Base-by-base conservation (phyloP, 2,797 vertebrate genomes). In the Acrossocheilus fasciatus region DNA sequence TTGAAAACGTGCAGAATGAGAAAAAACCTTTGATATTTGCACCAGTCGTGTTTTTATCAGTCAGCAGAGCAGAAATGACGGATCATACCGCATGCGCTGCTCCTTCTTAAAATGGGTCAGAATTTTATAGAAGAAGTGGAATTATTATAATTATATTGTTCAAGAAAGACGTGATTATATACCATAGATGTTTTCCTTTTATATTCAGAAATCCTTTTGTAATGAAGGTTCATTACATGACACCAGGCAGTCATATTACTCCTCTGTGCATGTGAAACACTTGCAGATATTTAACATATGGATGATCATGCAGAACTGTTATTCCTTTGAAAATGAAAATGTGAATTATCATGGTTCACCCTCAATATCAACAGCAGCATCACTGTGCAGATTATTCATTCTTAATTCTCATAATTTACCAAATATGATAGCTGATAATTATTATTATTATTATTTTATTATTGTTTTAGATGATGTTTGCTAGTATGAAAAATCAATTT, bases 121-220 rank as follows among this genome's bases (percentile, higher is more conserved):
- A 20, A 64, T 75, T 83, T 36, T 66, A 83, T n/a, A 74, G 47
- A 84, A 76, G 47, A 84, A 84, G 47, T 78, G 64, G 50, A 78
- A 45, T 77, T 78, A 69, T 26, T 26, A 26, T 26, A 26, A 26
- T 26, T 26, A 26, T 26, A 26, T 26, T 26, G 26, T 26, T 69
- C 69, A 43, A 64, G 43, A 64, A n/a, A 47, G 41, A 6, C 6
- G 8, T 47, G 54, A 64, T 83, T 83, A 73, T 59, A 59, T 69
- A 57, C 66, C 47, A 34, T 15, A 57, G 83, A 70, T 85, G 76
- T 78, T 57, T 78, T 64, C 59, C 12, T 79, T 85, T 77, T 57
- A 43, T 70, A 52, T 70, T 85, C 64, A 57, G 3, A 79, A 78
- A 78, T 85, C 64, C 20, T 85, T 36, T 70, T 11, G 57, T 57